Conservation (phyloP, 64 coral and sea anemone species). For the Anthopleura sola region DNA sequence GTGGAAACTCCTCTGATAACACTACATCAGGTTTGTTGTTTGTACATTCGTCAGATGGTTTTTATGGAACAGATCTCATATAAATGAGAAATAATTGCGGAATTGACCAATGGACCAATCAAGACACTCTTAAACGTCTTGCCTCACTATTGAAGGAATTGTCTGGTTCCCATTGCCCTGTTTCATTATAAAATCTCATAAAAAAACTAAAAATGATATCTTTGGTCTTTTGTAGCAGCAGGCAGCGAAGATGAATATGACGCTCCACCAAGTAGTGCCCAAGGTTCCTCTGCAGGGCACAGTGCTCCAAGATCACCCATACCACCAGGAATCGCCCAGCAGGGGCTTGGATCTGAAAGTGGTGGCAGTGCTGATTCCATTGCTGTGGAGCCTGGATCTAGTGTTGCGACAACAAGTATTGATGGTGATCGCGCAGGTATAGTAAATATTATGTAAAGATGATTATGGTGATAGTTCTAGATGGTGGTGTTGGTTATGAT, state of each 20-base stretch:
- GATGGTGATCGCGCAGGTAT: slow-evolving; percentile 48
- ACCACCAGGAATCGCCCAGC: slow-evolving; percentile 61
- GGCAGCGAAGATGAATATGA: slow-evolving; percentile 97
- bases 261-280: slow-evolving; percentile 59
- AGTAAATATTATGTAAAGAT: background rate
- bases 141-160: too few species aligned
- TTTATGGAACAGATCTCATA: too few species aligned
- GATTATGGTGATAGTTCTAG: too few species aligned
- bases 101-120: too few species aligned
- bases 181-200: background rate
- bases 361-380: slow-evolving; percentile 94
- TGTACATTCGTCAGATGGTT: too few species aligned
- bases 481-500: too few species aligned
- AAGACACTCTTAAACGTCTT: too few species aligned
- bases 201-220: background rate
- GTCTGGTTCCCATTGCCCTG: background rate
- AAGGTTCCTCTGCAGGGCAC: slow-evolving; percentile 85
- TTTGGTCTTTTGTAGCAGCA: slow-evolving; percentile 36
- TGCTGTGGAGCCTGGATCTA: slow-evolving; percentile 76
- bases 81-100: too few species aligned
- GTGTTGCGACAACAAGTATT: slow-evolving; percentile 67
- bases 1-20: slow-evolving; percentile 24
- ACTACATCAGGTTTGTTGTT: slow-evolving; percentile 36
- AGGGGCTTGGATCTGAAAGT: slow-evolving; percentile 86
- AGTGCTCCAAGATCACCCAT: slow-evolving; percentile 91